Percentiles rank a stretch among this genome's conserved stretches.
phyloP scores from a whole-genome alignment of 2,888 invertebrate genomes.

The Tigriopus californicus region DNA sequence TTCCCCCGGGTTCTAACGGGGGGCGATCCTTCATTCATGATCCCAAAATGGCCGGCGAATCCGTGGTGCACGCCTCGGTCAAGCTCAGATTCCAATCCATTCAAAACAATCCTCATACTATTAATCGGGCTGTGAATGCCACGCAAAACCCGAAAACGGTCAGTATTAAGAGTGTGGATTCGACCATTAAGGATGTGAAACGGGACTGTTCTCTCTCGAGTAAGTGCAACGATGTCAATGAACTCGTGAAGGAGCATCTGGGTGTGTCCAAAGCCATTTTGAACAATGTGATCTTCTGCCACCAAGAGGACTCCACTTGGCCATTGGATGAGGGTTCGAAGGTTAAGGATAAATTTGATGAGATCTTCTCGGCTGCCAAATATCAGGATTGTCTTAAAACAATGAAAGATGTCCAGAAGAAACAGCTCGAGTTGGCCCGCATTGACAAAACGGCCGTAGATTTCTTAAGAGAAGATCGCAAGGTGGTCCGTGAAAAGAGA shows the following conservation, averaged over 20 bases:
- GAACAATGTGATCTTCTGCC: slow-evolving; percentile 93
- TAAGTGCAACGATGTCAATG: slow-evolving; percentile 50
- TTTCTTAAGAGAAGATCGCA: slow-evolving; percentile 27
- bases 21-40: slow-evolving; percentile 67
- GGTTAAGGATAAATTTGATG: slow-evolving; percentile 88
- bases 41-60: slow-evolving; percentile 51
- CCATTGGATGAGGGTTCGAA: slow-evolving; percentile 82
- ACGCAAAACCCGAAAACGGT: slow-evolving; percentile 34
- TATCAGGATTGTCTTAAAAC: slow-evolving; percentile 75
- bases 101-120: slow-evolving; percentile 41
- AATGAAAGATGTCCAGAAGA: slow-evolving; percentile 45
- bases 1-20: slow-evolving; percentile 60
- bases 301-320: slow-evolving; percentile 94
- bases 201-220: not conserved
- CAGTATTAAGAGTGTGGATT: slow-evolving; percentile 46
- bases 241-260: slow-evolving; percentile 44
- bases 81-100: slow-evolving; percentile 38
- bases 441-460: slow-evolving; percentile 24
- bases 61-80: slow-evolving; percentile 31
- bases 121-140: slow-evolving; percentile 47
- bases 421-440: not conserved
- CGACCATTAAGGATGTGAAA: slow-evolving; percentile 33
- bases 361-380: slow-evolving; percentile 83
- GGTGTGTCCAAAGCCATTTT: slow-evolving; percentile 87
- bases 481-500: slow-evolving; percentile 25